phyloP scores from a whole-genome alignment of 1,140 invertebrate genomes.

The Protaetia brevitarsis region DNA sequence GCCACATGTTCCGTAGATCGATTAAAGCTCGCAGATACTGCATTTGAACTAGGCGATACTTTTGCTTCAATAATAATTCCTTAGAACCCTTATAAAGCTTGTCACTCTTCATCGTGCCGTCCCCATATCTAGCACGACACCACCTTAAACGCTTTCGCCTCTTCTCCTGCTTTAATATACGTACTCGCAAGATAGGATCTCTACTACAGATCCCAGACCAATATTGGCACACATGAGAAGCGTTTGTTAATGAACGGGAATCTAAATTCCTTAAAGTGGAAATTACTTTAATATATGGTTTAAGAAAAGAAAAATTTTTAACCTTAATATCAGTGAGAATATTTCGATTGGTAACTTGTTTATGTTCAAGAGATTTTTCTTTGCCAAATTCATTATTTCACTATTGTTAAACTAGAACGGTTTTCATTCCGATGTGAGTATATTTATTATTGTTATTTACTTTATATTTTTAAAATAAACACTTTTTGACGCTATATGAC shows the following conservation, averaged over 20 bases:
- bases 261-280: constrained; percentile 9
- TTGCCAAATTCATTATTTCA: neutral
- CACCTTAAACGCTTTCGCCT: constrained; percentile 16
- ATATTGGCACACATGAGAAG: constrained; percentile 1
- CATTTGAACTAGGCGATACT: neutral
- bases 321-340: constrained; percentile 13
- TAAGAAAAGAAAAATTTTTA: neutral
- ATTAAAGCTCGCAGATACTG: constrained; percentile 1
- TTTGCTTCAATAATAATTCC: constrained; percentile 1
- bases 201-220: constrained; percentile 1
- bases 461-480: no score
- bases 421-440: no score
- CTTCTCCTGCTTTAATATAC: constrained; percentile 12
- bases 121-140: constrained; percentile 16
- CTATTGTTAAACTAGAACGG: no score
- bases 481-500: no score
- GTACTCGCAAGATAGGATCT: constrained; percentile 8
- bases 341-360: constrained; percentile 12
- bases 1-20: constrained; percentile 5
- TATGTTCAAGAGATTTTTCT: neutral
- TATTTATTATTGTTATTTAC: no score
- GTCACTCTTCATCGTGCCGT: neutral
- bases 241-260: constrained; percentile 3
- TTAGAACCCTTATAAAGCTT: constrained; percentile 5
- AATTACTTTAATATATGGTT: neutral